Evolutionary conservation across 2,888 invertebrate genomes (phyloP).

Genomic region (Ochlodes sylvanus): DNA sequence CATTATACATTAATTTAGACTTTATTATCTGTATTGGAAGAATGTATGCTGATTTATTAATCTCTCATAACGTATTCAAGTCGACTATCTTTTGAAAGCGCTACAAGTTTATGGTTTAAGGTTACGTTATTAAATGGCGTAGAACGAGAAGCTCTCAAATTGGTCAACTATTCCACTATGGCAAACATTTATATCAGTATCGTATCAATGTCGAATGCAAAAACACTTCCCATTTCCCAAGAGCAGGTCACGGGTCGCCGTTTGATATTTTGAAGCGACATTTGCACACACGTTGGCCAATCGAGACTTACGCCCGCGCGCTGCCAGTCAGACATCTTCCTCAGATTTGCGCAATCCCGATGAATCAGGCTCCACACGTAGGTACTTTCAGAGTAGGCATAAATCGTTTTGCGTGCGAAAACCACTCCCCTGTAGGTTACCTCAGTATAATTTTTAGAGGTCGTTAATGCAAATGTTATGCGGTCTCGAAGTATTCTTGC

Average conservation of each 20-base stretch:
- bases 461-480: slow-evolving; percentile 30
- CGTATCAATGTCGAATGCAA: slow-evolving; percentile 50
- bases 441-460: slow-evolving; percentile 31
- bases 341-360: slow-evolving; percentile 61
- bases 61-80: slow-evolving; percentile 6
- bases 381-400: slow-evolving; percentile 31
- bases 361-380: slow-evolving; percentile 56
- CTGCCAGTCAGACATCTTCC: slow-evolving; percentile 55
- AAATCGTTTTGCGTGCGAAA: slow-evolving; percentile 40
- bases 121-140: slow-evolving; percentile 29
- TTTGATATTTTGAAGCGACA: slow-evolving; percentile 77
- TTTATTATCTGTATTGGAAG: slow-evolving; percentile 13
- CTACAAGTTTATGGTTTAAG: slow-evolving; percentile 30
- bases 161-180: slow-evolving; percentile 35
- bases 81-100: slow-evolving; percentile 25
- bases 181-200: slow-evolving; percentile 40
- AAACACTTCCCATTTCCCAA: slow-evolving; percentile 62
- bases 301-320: slow-evolving; percentile 55
- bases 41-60: slow-evolving; percentile 16
- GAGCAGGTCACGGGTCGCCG: slow-evolving; percentile 67
- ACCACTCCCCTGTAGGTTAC: slow-evolving; percentile 37
- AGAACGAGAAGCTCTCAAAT: slow-evolving; percentile 22
- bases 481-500: slow-evolving; percentile 25
- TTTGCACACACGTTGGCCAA: slow-evolving; percentile 73
- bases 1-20: background rate